Percentiles rank a stretch among this genome's conserved stretches.
These are phyloP conservation scores for Teleogryllus oceanicus DNA, from an alignment of 2,888 invertebrate species.

Conservation along the genomic window DNA sequence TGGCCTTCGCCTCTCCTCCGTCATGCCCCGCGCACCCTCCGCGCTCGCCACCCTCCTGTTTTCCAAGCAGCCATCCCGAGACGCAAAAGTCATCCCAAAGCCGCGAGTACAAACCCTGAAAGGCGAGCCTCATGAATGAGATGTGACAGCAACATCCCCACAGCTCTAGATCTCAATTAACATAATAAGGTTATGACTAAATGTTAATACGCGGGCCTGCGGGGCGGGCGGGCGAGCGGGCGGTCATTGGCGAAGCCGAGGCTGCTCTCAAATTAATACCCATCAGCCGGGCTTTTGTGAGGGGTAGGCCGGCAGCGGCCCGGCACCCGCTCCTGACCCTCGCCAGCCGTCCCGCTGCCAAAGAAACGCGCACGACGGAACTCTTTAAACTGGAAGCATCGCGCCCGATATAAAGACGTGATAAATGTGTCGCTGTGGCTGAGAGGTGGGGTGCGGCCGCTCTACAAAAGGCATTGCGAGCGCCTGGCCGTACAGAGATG, in stretches of 20 bases:
- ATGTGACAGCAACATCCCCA: slow-evolving; percentile 11
- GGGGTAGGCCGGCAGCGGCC: not conserved
- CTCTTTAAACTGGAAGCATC: not conserved
- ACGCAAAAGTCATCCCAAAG: slow-evolving; percentile 4
- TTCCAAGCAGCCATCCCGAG: not conserved
- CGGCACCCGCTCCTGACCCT: not conserved
- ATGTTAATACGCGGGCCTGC: not conserved
- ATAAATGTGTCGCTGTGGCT: not conserved
- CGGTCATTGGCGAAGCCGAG: not conserved
- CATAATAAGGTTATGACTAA: slow-evolving; percentile 18
- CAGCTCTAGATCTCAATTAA: slow-evolving; percentile 10
- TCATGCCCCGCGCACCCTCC: no score
- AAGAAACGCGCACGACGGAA: not conserved
- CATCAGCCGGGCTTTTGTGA: not conserved
- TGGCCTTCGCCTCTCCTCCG: no score
- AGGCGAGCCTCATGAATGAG: not conserved
- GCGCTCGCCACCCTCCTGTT: not conserved
- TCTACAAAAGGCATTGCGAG: no score
- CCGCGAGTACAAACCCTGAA: not conserved
- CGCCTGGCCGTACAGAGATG: no score
- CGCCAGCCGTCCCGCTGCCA: not conserved
- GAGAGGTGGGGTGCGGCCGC: not conserved
- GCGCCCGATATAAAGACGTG: not conserved
- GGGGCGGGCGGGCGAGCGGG: not conserved
- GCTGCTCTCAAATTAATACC: slow-evolving; percentile 10